Base-by-base conservation (phyloP, 2,113 vertebrate genomes). In the Phaethornis superciliosus region DNA sequence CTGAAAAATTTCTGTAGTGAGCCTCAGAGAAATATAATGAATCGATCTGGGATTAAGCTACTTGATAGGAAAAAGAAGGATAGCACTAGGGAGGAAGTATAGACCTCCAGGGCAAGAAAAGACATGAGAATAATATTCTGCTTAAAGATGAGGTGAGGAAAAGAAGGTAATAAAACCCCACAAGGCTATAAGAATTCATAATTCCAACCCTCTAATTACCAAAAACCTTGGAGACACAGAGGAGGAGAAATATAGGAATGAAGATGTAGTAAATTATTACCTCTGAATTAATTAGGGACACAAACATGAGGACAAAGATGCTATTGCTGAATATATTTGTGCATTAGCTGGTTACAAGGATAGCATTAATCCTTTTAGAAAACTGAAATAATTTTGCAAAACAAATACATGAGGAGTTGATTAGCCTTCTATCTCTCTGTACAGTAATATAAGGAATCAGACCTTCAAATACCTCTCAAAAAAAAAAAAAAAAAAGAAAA, bases 11-110 rank as follows among this genome's bases (percentile, higher is more conserved):
- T 85, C 75, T 89, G 63, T 14, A 94, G 93, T 68, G 69, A 96
- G 74, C 95, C 91, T 95, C 0, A 0, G 85, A 96, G 95, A 96
- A 94, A 91, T 89, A 87, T 81, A 97, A 96, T 85, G 80, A 97
- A 93, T 93, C 94, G 91, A 86, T 95, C 87, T 95, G 95, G 96
- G 93, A 97, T 95, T 96, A 95, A 90, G 40, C 44, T 94, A 59
- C 82, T 76, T 86, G 58, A 76, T 35, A 93, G 72, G 42, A 82
- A 88, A 81, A 82, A 85, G 90, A 90, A 69, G 76, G 55, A 77
- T 64, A 88, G 55, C 92, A 96, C 80, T 65, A 63, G 83, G 83
- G 91, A 94, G 33, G 35, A 80, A 76, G 32, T 62, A 68, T 33
- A 74, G 84, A 91, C 74, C 92, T 95, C 77, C 52, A 82, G 88